Evolutionary conservation across 64 coral and sea anemone species (phyloP), one percentile per base, ranked within the genome.

Genomic region (Actinia tenebrosa): DNA sequence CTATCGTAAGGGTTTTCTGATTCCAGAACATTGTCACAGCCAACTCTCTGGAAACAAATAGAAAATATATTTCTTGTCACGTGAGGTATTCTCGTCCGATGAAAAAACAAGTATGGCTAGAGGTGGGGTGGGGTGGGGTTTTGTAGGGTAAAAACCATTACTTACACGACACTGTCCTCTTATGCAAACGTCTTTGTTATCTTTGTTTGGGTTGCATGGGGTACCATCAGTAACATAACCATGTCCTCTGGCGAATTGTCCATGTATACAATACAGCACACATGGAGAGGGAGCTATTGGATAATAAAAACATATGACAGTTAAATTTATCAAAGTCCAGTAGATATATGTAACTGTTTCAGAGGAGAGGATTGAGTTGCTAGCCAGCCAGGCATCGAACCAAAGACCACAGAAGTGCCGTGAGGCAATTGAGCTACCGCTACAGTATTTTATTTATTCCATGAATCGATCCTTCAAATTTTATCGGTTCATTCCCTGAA

Each of bases 191-290:
- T 92, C 86, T n/a, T 83, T 69, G 1, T 10, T 86, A 37, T 77
- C 22, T 7, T 0, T 13, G 13, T 71, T 45, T 8, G 43, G 5
- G 16, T 64, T 60, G 30, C 90, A 92, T 4, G 59, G 63, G 3
- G 90, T 92, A 3, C 90, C 79, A 86, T 92, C 90, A 22, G 44
- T 77, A 0, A 87, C 90, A 37, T 69, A 2, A 55, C 90, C 90
- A 17, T 53, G 19, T 2, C 53, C 30, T 10, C 9, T 25, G n/a
- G 56, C 83, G 7, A 10, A 17, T 4, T 10, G 23, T 44, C 83
- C 83, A 7, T 44, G 6, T 4, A 45, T 16, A 20, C 83, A 85
- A 15, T 63, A 85, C 56, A 85, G 60, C 42, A 25, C 17, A 20
- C 83, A 85, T 0, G 83, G 83, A 3, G 45, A 2, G 3, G 15